Conservation (phyloP, 2,797 vertebrate species). For the Astyanax mexicanus region DNA sequence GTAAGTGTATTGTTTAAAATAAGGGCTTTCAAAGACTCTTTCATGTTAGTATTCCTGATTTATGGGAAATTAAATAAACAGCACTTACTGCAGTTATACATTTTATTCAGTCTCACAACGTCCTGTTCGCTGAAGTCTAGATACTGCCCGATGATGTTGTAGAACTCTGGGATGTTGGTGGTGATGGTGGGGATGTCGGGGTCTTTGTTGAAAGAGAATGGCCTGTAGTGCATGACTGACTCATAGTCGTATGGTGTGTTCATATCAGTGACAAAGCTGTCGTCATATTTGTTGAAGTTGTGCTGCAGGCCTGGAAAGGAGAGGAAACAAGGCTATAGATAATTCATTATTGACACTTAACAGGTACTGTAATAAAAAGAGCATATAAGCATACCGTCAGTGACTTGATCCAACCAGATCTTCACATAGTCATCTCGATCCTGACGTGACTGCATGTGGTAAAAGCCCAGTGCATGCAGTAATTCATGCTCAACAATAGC, state of each 20-base stretch:
- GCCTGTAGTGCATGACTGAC: conserved; percentile 91
- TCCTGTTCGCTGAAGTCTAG: conserved; percentile 88
- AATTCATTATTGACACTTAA: background rate
- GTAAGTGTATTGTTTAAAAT: too few species aligned
- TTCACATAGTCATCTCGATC: conserved; percentile 91
- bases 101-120: conserved; percentile 85
- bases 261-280: conserved; percentile 86
- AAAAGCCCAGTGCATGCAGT: conserved; percentile 89
- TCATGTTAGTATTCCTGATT: background rate
- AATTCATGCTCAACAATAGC: conserved; percentile 90
- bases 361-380: background rate
- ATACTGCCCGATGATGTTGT: conserved; percentile 88
- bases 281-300: conserved; percentile 87
- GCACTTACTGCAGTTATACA: conserved; percentile 93
- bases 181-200: conserved; percentile 84
- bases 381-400: conserved; percentile 71
- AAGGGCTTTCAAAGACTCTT: background rate
- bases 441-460: conserved; percentile 88
- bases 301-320: conserved; percentile 75
- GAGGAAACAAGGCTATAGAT: too few species aligned
- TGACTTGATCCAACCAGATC: conserved; percentile 88
- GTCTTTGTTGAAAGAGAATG: conserved; percentile 89
- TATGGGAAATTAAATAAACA: background rate
- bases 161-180: conserved; percentile 88
- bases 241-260: conserved; percentile 94